Percentiles rank a stretch among this genome's conserved stretches.
phyloP scores from a whole-genome alignment of 37 sponge, comb jelly and placozoan genomes.

The Axinella damicornis region DNA sequence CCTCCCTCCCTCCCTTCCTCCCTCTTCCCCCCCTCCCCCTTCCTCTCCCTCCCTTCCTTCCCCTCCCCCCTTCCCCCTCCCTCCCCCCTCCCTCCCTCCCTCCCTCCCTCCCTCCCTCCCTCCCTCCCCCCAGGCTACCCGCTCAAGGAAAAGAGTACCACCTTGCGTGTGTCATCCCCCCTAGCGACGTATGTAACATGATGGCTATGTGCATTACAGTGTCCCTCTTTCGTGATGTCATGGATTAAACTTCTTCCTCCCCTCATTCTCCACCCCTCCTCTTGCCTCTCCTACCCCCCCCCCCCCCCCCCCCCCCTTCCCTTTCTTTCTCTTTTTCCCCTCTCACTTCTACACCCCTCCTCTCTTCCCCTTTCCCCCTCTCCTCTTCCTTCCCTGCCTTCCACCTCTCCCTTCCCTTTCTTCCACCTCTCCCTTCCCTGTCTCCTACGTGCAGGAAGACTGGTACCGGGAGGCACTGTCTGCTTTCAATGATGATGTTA shows the following conservation, averaged over 20 bases:
- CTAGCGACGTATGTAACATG: constrained; percentile 49
- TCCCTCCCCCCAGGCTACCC: constrained; percentile 24
- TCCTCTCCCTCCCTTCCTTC: background rate
- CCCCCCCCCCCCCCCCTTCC: background rate
- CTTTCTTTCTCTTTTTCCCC: background rate
- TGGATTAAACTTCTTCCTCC: no score
- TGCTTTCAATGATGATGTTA: background rate
- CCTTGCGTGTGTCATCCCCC: constrained; percentile 62
- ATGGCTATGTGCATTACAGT: no score
- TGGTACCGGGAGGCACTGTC: no score
- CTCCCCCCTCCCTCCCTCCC: background rate
- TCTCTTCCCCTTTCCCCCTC: background rate
- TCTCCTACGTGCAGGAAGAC: no score
- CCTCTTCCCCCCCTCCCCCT: background rate
- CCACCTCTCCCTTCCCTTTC: background rate
- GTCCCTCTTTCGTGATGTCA: no score
- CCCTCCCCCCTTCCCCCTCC: background rate
- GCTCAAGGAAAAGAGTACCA: constrained; percentile 73
- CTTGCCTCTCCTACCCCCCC: no score
- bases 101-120: background rate
- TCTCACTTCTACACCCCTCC: background rate
- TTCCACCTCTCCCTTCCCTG: background rate
- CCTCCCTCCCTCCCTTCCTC: background rate
- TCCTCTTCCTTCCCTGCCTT: no score
- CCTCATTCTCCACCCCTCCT: background rate